phyloP scores from a whole-genome alignment of 2,888 invertebrate species.

The Pandemis cinnamomeana region DNA sequence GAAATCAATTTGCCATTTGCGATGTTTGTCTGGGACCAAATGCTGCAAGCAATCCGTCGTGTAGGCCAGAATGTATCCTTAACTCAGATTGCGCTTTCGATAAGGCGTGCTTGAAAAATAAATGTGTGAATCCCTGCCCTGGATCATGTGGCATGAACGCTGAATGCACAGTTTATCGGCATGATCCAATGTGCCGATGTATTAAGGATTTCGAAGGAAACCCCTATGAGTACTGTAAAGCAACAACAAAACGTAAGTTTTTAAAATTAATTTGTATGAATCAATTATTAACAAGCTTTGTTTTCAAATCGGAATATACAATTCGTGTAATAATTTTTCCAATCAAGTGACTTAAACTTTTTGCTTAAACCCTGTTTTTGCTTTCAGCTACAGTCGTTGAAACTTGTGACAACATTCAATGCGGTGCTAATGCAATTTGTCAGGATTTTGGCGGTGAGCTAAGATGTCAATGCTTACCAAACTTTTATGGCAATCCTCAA shows the following conservation, averaged over 20 bases:
- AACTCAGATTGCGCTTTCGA: slow-evolving; percentile 92
- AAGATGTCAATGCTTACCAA: slow-evolving; percentile 88
- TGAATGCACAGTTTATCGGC: slow-evolving; percentile 87
- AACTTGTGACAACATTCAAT: slow-evolving; percentile 88
- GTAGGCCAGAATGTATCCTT: slow-evolving; percentile 92
- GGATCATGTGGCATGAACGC: slow-evolving; percentile 92
- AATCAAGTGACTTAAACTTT: not conserved
- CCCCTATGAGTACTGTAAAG: slow-evolving; percentile 90
- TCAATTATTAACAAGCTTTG: not conserved
- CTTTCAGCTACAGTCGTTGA: slow-evolving; percentile 75
- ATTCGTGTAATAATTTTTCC: too few species aligned
- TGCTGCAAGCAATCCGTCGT: slow-evolving; percentile 88
- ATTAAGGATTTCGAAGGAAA: slow-evolving; percentile 88
- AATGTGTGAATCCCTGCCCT: slow-evolving; percentile 91
- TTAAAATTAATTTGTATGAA: slow-evolving; percentile 16
- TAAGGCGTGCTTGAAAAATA: slow-evolving; percentile 89
- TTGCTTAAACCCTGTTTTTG: slow-evolving; percentile 38
- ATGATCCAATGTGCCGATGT: slow-evolving; percentile 90
- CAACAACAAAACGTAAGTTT: slow-evolving; percentile 82
- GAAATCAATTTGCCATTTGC: slow-evolving; percentile 91
- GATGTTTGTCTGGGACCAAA: slow-evolving; percentile 89
- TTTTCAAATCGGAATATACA: too few species aligned
- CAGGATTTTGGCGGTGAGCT: slow-evolving; percentile 86
- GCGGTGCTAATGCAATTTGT: slow-evolving; percentile 90
- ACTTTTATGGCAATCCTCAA: slow-evolving; percentile 92